Base-by-base conservation (phyloP, 1,140 invertebrate species). In the Leptinotarsa texana region DNA sequence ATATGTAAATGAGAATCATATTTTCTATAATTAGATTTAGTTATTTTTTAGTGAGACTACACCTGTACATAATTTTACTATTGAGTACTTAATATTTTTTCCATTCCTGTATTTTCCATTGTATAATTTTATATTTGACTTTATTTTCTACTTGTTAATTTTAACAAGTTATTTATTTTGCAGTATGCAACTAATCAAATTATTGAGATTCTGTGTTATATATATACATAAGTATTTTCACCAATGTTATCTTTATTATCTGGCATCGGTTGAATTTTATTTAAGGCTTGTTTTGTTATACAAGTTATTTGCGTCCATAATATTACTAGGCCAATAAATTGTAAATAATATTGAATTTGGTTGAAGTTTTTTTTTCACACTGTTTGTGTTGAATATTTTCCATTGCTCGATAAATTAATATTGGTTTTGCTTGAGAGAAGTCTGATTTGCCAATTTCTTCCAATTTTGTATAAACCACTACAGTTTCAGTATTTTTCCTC, bases 281-380 rank as follows among this genome's bases (percentile, higher is more conserved):
- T 76, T 72, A 73, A 70, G 78, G 79, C 78, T 80, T 82, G 75
- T 79, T 83, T 79, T 82, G 80, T 83, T 82, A 77, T 80, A 83
- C 77, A 78, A 83, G 82, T 83, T 83, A 81, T 83, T 83, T 83
- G 81, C 82, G 82, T 83, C 81, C 82, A 83, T 82, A 78, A 80
- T 77, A 81, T 73, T 57, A 74, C 61, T 74, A 72, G 51, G 69
- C 68, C 42, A 69, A 73, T 69, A 65, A 69, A 76, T 75, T 73
- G 65, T 72, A 69, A 69, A 72, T 73, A 76, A 57, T 57, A 49
- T 73, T 65, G 47, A 33, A 63, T 47, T 11, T 27, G 24, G 13
- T 13, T 33, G 51, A n/a, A n/a, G n/a, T 57, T 57, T 57, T 57
- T 27, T n/a, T n/a, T 57, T 2, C n/a, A 57, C 4, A 57, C 8